Percentiles rank a stretch among this genome's conserved stretches.
These are phyloP conservation scores for Procambarus virginalis DNA, from an alignment of 1,140 invertebrate genomes.

Conservation along the genomic window DNA sequence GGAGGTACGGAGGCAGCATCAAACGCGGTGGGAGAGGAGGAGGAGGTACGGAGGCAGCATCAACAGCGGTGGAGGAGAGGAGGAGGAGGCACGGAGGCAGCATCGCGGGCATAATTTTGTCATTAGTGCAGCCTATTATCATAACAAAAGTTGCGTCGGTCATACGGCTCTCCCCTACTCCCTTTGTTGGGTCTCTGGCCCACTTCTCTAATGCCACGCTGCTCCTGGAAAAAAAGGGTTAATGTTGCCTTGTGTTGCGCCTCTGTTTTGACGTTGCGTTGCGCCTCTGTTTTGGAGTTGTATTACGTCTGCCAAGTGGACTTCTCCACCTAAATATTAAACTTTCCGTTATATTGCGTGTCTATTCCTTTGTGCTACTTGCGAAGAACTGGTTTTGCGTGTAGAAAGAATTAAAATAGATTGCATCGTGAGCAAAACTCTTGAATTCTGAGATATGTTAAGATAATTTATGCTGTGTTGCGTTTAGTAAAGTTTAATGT, in stretches of 20 bases:
- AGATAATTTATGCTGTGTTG: no score
- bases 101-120: conserved; percentile 55
- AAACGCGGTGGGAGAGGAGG: not conserved
- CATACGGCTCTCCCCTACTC: conserved; percentile 31
- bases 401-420: no score
- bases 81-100: conserved; percentile 17
- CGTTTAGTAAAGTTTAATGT: not conserved
- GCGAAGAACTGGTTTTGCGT: no score
- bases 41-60: not conserved
- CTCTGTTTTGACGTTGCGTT: conserved; percentile 13
- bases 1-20: no score
- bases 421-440: no score
- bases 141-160: conserved; percentile 54
- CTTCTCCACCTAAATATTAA: no score
- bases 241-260: conserved; percentile 25
- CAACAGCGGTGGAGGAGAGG: not conserved
- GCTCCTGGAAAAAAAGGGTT: conserved; percentile 11
- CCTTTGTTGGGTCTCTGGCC: conserved; percentile 31
- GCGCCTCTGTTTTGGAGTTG: not conserved
- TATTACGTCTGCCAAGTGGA: not conserved
- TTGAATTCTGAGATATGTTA: no score
- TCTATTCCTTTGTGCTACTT: no score
- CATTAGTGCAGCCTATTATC: conserved; percentile 53
- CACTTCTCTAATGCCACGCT: conserved; percentile 12
- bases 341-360: no score